Base-by-base conservation (phyloP, 2,888 invertebrate species). In the Enchytraeus crypticus region DNA sequence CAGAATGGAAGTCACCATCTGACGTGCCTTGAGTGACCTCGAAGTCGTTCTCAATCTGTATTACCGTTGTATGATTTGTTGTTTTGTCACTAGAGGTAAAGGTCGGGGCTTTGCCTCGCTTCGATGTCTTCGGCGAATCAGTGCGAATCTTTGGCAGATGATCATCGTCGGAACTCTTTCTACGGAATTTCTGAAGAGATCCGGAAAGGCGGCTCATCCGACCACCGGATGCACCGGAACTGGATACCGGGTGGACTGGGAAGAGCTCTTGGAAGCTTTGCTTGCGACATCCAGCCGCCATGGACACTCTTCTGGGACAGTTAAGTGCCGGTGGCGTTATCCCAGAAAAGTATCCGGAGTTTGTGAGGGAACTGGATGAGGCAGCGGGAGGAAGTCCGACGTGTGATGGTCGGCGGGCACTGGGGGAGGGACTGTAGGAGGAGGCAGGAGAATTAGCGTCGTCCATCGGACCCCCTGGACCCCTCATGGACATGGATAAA, bases 251-350 rank as follows among this genome's bases (percentile, higher is more conserved):
- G 11, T 46, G 57, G 1, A 57, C 57, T 3, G 57, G 57, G 14
- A 57, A 57, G 2, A 57, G 57, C 1, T 57, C 57, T 30, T 57
- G 57, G 47, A 57, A 57, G 43, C 57, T 57, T 32, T 57, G 57
- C 57, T 57, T 57, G 46, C 57, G 57, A 8, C 30, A 27, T 26
- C 21, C 26, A 18, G 57, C 46, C 29, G 46, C 32, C 21, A 26
- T 38, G 3, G 55, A 21, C 1, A 54, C 34, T 27, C 55, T 32
- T 1, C 57, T 26, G 11, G 27, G 21, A 1, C 57, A 18, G 30
- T 46, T 11, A 23, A 47, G 21, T 11, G 21, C 26, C 18, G 49
- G 49, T 11, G 38, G 18, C n/a, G n/a, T n/a, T n/a, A n/a, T n/a
- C n/a, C n/a, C n/a, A 18, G 38, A 38, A 23, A 18, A 23, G 49